Percentiles rank a stretch among this genome's conserved stretches.
phyloP scores from a whole-genome alignment of 2,888 invertebrate species.

The Oscheius sp. region DNA sequence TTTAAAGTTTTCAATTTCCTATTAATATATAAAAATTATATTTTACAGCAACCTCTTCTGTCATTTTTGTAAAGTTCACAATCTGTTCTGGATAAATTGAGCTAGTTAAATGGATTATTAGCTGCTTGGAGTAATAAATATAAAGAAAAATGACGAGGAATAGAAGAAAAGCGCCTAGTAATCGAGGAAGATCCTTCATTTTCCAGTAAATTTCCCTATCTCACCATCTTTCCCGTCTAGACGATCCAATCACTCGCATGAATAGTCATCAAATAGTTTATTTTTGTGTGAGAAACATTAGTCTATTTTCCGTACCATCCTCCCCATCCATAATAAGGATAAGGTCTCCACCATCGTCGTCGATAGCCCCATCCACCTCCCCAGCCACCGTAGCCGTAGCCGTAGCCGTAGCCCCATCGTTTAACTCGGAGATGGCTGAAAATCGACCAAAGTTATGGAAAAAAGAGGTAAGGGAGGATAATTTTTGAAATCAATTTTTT shows the following conservation, averaged over 20 bases:
- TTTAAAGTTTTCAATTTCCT: no score
- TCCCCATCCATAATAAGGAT: not conserved
- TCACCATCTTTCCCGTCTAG: not conserved
- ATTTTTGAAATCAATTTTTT: not conserved
- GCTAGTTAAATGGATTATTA: no score
- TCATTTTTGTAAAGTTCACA: no score
- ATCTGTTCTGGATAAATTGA: no score
- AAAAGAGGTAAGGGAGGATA: slow-evolving; percentile 35
- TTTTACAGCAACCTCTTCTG: no score
- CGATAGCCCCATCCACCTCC: not conserved
- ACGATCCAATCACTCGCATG: not conserved
- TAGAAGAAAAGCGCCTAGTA: no score
- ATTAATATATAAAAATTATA: no score
- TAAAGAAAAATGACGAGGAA: no score
- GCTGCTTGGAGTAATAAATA: no score
- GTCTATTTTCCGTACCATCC: not conserved
- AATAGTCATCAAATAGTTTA: not conserved
- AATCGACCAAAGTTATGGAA: not conserved
- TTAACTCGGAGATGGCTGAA: slow-evolving; percentile 10
- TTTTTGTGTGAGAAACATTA: not conserved
- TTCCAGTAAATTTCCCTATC: no score
- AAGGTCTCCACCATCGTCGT: not conserved
- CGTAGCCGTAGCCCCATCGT: slow-evolving; percentile 21
- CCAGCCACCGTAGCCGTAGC: not conserved
- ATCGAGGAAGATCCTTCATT: no score